Conservation (phyloP, 1,140 invertebrate genomes). For the Tenebrio molitor region DNA sequence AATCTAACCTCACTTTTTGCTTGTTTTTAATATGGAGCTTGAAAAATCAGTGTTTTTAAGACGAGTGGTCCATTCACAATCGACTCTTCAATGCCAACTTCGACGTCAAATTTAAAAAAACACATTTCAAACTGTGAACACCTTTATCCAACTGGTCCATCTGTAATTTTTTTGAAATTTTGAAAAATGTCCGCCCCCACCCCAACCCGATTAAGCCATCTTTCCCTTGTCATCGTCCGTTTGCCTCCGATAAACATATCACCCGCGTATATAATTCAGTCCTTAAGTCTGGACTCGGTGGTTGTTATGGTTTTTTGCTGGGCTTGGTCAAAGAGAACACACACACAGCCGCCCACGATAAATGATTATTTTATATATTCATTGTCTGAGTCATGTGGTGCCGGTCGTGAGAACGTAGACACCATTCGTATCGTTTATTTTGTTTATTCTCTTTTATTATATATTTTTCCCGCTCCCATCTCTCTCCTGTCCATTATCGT, state of each 20-base stretch:
- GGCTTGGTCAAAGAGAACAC: conserved; percentile 55
- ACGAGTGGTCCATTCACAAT: too few species aligned
- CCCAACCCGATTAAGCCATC: not conserved
- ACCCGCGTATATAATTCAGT: conserved; percentile 24
- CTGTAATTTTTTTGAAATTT: too few species aligned
- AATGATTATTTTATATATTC: conserved; percentile 62
- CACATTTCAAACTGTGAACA: too few species aligned
- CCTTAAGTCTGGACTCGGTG: conserved; percentile 29
- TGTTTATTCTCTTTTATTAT: conserved; percentile 31
- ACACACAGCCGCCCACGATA: conserved; percentile 58
- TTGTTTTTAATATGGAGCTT: too few species aligned
- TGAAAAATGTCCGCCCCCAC: too few species aligned
- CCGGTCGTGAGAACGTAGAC: conserved; percentile 58
- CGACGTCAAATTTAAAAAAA: too few species aligned
- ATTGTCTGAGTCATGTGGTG: conserved; percentile 60
- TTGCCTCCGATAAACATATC: not conserved
- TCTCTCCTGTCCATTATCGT: not conserved
- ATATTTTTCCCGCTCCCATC: not conserved
- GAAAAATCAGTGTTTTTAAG: too few species aligned
- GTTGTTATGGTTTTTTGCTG: conserved; percentile 48
- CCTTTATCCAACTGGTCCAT: too few species aligned
- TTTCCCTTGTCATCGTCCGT: not conserved
- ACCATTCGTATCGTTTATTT: conserved; percentile 43
- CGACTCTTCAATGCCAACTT: too few species aligned
- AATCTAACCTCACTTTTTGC: too few species aligned